Percentiles rank a stretch among this genome's conserved stretches.
phyloP scores from a whole-genome alignment of 2,113 vertebrate genomes.

The Salvelinus alpinus region DNA sequence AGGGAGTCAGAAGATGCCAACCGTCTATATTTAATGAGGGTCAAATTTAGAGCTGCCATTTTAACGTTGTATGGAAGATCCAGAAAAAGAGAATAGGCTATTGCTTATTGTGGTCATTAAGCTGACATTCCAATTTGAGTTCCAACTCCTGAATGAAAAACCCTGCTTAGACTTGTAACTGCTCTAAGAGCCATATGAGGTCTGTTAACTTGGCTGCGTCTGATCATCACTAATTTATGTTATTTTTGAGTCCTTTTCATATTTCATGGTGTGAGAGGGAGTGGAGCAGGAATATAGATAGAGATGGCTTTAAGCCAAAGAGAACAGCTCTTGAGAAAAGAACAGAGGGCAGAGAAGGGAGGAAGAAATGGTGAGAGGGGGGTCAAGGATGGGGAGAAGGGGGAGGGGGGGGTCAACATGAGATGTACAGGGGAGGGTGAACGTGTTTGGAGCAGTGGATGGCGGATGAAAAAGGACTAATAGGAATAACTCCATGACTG shows the following conservation, averaged over 20 bases:
- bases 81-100: constrained; percentile 9
- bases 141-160: background rate
- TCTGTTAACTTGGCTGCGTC: constrained; percentile 7
- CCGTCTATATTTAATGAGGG: background rate
- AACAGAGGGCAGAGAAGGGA: background rate
- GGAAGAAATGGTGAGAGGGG: background rate
- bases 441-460: constrained; percentile 2
- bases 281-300: constrained; percentile 7
- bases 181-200: background rate
- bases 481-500: constrained; percentile 3
- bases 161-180: background rate
- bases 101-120: constrained; percentile 14
- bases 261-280: constrained; percentile 17
- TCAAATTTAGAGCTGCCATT: constrained; percentile 5
- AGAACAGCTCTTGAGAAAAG: background rate
- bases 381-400: background rate
- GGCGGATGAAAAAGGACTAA: background rate
- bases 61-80: constrained; percentile 1
- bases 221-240: constrained; percentile 22
- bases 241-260: constrained; percentile 17
- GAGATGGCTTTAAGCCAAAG: background rate
- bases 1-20: constrained; percentile 1
- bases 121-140: constrained; percentile 26
- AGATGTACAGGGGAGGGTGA: background rate
- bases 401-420: background rate